phyloP scores from a whole-genome alignment of 2,113 vertebrate genomes.

The Beaufortia kweichowensis region DNA sequence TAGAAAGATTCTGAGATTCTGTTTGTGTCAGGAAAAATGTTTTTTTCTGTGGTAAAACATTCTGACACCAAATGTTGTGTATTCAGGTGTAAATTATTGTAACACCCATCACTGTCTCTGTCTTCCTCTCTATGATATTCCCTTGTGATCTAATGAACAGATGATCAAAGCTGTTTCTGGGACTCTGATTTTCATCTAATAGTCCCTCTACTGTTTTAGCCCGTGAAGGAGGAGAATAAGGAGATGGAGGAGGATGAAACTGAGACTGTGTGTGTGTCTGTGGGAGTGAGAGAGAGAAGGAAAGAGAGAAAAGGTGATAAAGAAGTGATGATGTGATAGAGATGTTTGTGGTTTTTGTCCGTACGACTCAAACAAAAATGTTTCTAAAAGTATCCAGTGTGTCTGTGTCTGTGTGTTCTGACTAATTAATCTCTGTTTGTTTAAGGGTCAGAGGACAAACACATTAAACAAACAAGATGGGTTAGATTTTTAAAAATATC shows the following conservation, averaged over 20 bases:
- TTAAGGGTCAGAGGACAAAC: not conserved
- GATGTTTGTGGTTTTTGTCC: not conserved
- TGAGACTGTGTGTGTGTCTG: conserved; percentile 1
- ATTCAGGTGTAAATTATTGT: conserved; percentile 15
- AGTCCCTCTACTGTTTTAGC: conserved; percentile 31
- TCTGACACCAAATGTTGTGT: conserved; percentile 22
- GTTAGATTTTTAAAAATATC: conserved; percentile 6
- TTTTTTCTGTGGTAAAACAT: not conserved
- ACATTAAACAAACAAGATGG: conserved; percentile 25
- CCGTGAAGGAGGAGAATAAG: conserved; percentile 23
- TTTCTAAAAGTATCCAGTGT: not conserved
- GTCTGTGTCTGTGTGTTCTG: conserved; percentile 2
- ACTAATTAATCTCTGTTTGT: conserved; percentile 10
- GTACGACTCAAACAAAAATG: not conserved
- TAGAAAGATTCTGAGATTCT: no score
- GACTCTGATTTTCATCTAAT: conserved; percentile 32
- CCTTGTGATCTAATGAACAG: conserved; percentile 46
- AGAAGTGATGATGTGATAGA: not conserved
- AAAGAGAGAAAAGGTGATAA: not conserved
- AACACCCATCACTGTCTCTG: conserved; percentile 12
- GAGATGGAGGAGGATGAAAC: conserved; percentile 4
- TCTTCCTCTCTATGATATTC: conserved; percentile 33
- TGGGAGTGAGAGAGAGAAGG: not conserved
- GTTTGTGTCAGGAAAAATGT: not conserved
- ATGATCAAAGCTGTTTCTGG: conserved; percentile 45